These are phyloP conservation scores for Tragelaphus buxtoni DNA, from an alignment of 2,113 vertebrate species.

Conservation along the genomic window DNA sequence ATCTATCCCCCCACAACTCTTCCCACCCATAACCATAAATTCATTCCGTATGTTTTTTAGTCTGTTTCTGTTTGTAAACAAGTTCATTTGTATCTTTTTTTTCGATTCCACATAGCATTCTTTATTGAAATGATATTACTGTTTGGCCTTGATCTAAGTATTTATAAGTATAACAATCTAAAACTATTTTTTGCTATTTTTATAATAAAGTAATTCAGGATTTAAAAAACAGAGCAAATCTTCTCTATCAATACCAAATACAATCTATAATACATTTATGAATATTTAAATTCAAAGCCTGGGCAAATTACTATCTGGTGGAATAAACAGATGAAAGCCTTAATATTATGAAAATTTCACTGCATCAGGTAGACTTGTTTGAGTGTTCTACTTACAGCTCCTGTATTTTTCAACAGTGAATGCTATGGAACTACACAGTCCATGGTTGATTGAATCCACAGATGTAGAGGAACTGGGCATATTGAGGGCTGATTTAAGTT, in stretches of 20 bases:
- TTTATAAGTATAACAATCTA: neutral
- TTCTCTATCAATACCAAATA: neutral
- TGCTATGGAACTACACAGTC: neutral
- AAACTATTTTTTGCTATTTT: constrained; percentile 43
- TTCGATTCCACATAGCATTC: neutral
- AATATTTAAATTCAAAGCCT: neutral
- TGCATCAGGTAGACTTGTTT: neutral
- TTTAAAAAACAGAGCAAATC: neutral
- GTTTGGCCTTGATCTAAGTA: neutral
- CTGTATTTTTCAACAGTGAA: neutral
- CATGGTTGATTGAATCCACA: neutral
- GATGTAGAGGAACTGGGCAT: neutral
- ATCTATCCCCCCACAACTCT: neutral
- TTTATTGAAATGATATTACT: neutral
- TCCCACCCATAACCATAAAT: accelerated
- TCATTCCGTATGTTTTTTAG: neutral
- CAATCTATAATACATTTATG: neutral
- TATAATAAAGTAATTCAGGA: neutral
- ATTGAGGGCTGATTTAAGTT: neutral
- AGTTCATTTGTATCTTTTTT: neutral
- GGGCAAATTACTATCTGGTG: neutral
- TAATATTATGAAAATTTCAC: neutral
- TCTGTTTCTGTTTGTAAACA: neutral
- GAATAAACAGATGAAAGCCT: neutral
- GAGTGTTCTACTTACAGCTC: neutral